Evolutionary conservation across 1,140 invertebrate genomes (phyloP).

Genomic region (Andrena cerasifolii): DNA sequence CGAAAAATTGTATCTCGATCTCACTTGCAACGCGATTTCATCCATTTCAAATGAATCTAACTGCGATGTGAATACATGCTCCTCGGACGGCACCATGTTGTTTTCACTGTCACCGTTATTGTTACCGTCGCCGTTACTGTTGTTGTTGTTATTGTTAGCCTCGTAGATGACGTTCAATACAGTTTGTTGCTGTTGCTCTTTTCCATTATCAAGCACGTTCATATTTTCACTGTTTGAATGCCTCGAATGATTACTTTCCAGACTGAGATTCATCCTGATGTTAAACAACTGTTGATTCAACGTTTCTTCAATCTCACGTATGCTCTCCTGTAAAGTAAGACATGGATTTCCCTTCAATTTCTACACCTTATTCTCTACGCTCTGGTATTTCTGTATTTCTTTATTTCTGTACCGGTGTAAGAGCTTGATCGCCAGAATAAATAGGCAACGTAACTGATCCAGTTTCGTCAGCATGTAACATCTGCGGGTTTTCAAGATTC

Average conservation of each 20-base stretch:
- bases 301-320: constrained; percentile 79
- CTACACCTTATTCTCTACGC: neutral
- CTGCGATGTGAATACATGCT: constrained; percentile 68
- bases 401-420: constrained; percentile 73
- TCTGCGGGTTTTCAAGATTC: constrained; percentile 70
- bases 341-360: neutral
- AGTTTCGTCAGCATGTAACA: constrained; percentile 76
- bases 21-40: constrained; percentile 73
- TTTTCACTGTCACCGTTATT: neutral
- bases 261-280: constrained; percentile 71
- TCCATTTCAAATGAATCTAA: constrained; percentile 75
- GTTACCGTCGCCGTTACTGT: no score
- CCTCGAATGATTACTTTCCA: constrained; percentile 59
- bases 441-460: constrained; percentile 77
- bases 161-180: constrained; percentile 76
- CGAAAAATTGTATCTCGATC: neutral
- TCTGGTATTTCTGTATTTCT: constrained; percentile 56
- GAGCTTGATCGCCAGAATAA: constrained; percentile 72
- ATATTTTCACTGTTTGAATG: constrained; percentile 55
- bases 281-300: constrained; percentile 79
- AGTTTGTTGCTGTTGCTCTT: constrained; percentile 47
- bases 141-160: constrained; percentile 51
- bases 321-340: constrained; percentile 75
- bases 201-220: constrained; percentile 44
- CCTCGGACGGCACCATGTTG: constrained; percentile 56